These are phyloP conservation scores for Halichoeres trimaculatus DNA, from an alignment of 2,113 vertebrate genomes.

Conservation along the genomic window DNA sequence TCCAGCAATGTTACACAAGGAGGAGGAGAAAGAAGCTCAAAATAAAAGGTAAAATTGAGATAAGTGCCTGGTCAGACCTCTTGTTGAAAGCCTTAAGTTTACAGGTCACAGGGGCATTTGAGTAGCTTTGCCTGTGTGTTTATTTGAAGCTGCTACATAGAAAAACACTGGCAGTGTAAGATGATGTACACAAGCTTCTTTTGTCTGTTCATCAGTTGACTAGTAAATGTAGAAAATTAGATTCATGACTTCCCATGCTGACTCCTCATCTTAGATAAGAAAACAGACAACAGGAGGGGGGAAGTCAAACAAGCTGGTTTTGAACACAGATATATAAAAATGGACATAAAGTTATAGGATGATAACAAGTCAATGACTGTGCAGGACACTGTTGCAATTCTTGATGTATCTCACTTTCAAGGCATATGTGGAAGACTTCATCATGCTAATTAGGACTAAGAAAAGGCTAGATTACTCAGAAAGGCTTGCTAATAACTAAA, in stretches of 20 bases:
- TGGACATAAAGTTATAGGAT: constrained; percentile 10
- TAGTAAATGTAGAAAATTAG: constrained; percentile 2
- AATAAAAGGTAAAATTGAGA: background rate
- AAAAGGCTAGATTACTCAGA: constrained; percentile 64
- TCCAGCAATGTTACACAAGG: constrained; percentile 45
- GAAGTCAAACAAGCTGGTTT: background rate
- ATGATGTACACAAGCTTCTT: constrained; percentile 12
- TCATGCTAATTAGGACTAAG: constrained; percentile 65
- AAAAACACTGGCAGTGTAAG: constrained; percentile 21
- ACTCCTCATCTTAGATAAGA: background rate
- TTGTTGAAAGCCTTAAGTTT: constrained; percentile 4
- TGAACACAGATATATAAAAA: background rate
- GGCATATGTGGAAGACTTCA: constrained; percentile 74
- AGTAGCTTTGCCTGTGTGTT: background rate
- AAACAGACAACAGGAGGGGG: background rate
- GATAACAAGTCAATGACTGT: constrained; percentile 13
- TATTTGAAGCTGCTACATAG: constrained; percentile 3
- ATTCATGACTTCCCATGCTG: background rate
- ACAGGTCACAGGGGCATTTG: background rate
- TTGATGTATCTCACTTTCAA: constrained; percentile 57
- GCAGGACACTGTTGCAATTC: constrained; percentile 51
- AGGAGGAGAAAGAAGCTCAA: background rate
- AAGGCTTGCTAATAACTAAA: constrained; percentile 69
- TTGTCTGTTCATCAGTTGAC: constrained; percentile 2
- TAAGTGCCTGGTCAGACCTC: constrained; percentile 20